Evolutionary conservation across 2,113 vertebrate genomes (phyloP), one percentile per base, ranked within the genome.

Genomic region (Nycticryphes semicollaris): DNA sequence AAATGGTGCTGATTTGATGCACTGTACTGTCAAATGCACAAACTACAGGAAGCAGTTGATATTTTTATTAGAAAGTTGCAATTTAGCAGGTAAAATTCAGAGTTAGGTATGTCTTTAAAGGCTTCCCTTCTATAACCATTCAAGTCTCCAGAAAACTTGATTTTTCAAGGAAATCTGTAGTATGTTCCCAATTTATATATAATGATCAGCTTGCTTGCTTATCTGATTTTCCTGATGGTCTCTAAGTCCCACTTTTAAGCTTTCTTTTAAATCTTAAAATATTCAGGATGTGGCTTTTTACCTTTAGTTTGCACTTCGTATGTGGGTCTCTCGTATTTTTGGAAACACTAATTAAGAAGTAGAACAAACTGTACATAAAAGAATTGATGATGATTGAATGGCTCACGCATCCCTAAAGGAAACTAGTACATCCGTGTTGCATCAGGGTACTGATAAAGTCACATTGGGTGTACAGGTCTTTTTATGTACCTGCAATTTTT

Each of bases 311-410:
- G 54, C 93, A 54, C 41, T 76, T 92, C 76, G 39, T 79, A 77
- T 79, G 41, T 95, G 95, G 95, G 96, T 98, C 90, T 97, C 95
- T 96, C 90, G 87, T 98, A 60, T 91, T 93, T 97, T 97, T 96
- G 96, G 96, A 97, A 97, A 75, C 89, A 50, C 90, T 96, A 92
- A 98, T 97, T 97, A 98, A 97, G 96, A 98, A 98, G 96, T 97
- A 66, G 95, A 98, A 94, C 96, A 96, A 98, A 97, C 94, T 72
- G 92, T 97, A 82, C 95, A 69, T 97, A 95, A 95, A 97, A 95
- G 90, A 95, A 93, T 96, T 90, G 89, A 94, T 93, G 94, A 96
- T 96, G 95, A 91, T 27, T 41, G 91, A 91, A 56, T 68, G 59
- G 51, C 80, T 96, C 80, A 47, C 22, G 91, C 92, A 75, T 96